Conservation (phyloP, 1,140 invertebrate species). For the Leptestheria dahalacensis region DNA sequence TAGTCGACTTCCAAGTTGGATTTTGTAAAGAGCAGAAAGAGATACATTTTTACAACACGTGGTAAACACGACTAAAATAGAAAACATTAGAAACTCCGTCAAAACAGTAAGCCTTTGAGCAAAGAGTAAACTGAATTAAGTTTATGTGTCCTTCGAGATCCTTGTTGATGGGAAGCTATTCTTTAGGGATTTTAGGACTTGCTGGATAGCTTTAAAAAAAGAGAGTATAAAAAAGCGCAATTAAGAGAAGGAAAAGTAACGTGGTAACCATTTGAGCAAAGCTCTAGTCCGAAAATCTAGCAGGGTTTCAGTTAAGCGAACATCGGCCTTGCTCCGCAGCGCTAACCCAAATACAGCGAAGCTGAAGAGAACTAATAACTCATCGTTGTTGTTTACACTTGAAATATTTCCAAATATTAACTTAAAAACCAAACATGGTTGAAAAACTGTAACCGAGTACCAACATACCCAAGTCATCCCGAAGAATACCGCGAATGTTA, state of each 20-base stretch:
- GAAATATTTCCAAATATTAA: not conserved
- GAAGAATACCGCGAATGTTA: not conserved
- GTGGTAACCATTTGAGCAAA: conserved; percentile 1
- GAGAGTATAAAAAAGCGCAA: no score
- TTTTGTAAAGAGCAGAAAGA: no score
- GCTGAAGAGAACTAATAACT: not conserved
- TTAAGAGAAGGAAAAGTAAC: no score
- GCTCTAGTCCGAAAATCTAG: not conserved
- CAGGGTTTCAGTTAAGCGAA: not conserved
- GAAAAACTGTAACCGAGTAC: no score
- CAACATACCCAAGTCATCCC: not conserved
- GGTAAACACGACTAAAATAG: no score
- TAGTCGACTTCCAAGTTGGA: no score
- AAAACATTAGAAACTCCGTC: not conserved
- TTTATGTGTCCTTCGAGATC: not conserved
- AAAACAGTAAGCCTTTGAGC: not conserved
- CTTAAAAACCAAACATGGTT: not conserved
- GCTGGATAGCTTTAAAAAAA: not conserved
- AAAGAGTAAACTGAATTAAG: not conserved
- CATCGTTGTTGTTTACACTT: not conserved
- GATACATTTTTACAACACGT: no score
- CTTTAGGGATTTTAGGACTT: not conserved
- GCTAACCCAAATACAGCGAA: not conserved
- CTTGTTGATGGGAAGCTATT: not conserved
- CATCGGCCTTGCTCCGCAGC: not conserved